Evolutionary conservation across 2,113 vertebrate species (phyloP).

Genomic region (Aix galericulata): DNA sequence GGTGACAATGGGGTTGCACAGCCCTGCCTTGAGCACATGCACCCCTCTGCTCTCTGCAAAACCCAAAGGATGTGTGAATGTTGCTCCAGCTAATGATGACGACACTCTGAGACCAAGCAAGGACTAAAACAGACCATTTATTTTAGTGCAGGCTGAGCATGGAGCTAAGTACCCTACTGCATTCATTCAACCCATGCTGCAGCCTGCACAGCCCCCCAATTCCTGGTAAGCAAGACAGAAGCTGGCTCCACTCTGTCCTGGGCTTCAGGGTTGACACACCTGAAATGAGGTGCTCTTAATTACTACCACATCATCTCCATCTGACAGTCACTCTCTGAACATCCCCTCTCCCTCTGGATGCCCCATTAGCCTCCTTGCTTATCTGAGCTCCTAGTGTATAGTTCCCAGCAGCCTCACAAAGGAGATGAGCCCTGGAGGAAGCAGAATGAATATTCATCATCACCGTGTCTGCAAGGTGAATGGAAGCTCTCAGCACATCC

Average conservation of each 20-base stretch:
- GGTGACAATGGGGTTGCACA: neutral
- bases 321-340: neutral
- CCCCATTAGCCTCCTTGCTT: neutral
- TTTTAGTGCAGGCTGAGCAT: neutral
- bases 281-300: neutral
- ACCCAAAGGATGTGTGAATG: neutral
- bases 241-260: neutral
- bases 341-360: neutral
- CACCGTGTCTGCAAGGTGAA: neutral
- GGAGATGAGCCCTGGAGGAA: neutral
- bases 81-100: neutral
- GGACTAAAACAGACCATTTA: neutral
- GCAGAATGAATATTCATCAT: constrained; percentile 21
- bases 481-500: neutral
- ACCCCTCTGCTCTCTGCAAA: neutral
- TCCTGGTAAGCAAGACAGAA: neutral
- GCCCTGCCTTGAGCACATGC: neutral
- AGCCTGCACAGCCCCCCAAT: neutral
- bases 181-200: neutral
- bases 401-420: neutral
- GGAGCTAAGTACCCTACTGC: neutral
- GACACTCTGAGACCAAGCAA: neutral
- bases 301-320: neutral
- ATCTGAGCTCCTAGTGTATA: neutral
- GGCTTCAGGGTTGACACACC: neutral